phyloP scores from a whole-genome alignment of 1,140 invertebrate species.

The Drosophila trapezifrons region DNA sequence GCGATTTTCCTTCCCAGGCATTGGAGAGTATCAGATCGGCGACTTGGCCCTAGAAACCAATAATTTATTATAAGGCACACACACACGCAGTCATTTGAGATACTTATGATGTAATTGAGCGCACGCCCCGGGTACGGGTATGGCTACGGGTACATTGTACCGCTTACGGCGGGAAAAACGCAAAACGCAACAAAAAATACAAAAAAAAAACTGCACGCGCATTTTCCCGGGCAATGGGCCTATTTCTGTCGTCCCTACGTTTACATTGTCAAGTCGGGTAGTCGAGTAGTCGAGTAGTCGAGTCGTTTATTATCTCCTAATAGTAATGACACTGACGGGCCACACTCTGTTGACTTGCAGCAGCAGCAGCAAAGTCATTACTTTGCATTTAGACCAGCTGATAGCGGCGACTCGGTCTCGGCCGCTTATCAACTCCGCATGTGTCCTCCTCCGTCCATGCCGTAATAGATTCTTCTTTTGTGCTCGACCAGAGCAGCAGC shows the following conservation, averaged over 20 bases:
- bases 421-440: conserved; percentile 46
- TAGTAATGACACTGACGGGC: conserved; percentile 72
- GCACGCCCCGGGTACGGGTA: conserved; percentile 58
- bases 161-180: conserved; percentile 66
- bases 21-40: conserved; percentile 18
- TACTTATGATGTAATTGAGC: conserved; percentile 73
- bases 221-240: conserved; percentile 73
- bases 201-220: conserved; percentile 65
- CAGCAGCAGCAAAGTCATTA: conserved; percentile 48
- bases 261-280: conserved; percentile 39
- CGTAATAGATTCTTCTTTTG: conserved; percentile 76
- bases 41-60: conserved; percentile 27
- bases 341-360: conserved; percentile 56
- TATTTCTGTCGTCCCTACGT: conserved; percentile 56
- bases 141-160: conserved; percentile 42
- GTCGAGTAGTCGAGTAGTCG: conserved; percentile 4
- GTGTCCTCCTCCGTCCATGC: conserved; percentile 33
- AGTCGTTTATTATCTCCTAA: conserved; percentile 62
- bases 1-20: neutral
- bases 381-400: conserved; percentile 78
- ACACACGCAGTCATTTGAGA: conserved; percentile 47
- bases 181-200: conserved; percentile 7
- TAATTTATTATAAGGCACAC: conserved; percentile 23
- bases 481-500: conserved; percentile 27
- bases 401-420: conserved; percentile 46